These are phyloP conservation scores for Therioaphis trifolii DNA, from an alignment of 2,888 invertebrate genomes.

Conservation along the genomic window DNA sequence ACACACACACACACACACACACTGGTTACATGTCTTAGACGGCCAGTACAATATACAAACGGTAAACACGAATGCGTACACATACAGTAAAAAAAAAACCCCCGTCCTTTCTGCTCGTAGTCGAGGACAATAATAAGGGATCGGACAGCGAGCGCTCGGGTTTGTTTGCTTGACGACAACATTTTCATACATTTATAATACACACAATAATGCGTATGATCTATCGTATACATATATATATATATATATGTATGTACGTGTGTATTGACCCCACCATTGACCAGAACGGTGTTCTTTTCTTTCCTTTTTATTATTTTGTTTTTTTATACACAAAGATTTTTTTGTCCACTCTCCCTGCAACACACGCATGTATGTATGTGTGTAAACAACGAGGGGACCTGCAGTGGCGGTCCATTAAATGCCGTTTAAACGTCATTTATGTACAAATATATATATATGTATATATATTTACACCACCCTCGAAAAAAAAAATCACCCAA, in stretches of 20 bases:
- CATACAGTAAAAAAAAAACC: background rate
- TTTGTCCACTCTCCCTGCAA: background rate
- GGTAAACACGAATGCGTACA: constrained; percentile 7
- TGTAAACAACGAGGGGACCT: constrained; percentile 42
- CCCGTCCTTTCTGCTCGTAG: no score
- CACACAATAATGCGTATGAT: background rate
- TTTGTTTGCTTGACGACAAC: constrained; percentile 51
- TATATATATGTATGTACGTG: background rate
- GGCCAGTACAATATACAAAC: background rate
- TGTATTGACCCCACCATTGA: constrained; percentile 38
- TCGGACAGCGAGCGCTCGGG: background rate
- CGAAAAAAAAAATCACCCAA: constrained; percentile 33
- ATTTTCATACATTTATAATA: background rate
- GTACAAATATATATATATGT: background rate
- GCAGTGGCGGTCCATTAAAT: constrained; percentile 36
- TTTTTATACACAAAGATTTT: constrained; percentile 11
- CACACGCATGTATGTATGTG: background rate
- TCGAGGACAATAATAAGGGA: background rate
- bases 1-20: no score
- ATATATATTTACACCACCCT: constrained; percentile 8
- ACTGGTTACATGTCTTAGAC: background rate
- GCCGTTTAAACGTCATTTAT: constrained; percentile 50
- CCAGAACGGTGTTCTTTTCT: constrained; percentile 30
- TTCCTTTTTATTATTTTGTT: background rate
- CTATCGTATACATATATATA: background rate